Percentiles rank a stretch among this genome's conserved stretches.
These are phyloP conservation scores for Torymus auratus DNA, from an alignment of 2,888 invertebrate genomes.

Conservation along the genomic window DNA sequence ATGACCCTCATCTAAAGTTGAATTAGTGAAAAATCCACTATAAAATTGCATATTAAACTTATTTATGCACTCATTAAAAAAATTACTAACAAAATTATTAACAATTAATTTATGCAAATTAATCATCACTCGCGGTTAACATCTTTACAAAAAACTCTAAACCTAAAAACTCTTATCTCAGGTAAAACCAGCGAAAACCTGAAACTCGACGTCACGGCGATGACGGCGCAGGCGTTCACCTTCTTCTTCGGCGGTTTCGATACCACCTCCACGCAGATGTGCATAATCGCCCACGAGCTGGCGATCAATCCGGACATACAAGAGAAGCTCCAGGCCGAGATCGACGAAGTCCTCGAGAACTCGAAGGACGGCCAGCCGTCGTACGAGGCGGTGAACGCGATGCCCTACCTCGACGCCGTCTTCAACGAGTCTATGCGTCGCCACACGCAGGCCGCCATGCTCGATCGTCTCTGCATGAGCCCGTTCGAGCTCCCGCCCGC, in stretches of 20 bases:
- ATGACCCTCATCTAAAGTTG: no score
- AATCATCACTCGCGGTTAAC: neutral
- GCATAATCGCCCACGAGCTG: constrained; percentile 63
- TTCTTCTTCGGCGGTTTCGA: constrained; percentile 68
- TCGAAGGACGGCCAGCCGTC: constrained; percentile 68
- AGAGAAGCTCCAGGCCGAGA: constrained; percentile 65
- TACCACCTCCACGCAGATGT: constrained; percentile 64
- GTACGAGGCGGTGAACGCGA: constrained; percentile 76
- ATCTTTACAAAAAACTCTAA: neutral
- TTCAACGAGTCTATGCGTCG: constrained; percentile 70
- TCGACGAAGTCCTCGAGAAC: constrained; percentile 66
- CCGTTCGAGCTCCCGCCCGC: constrained; percentile 69
- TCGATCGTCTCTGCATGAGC: constrained; percentile 69
- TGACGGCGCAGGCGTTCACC: constrained; percentile 69
- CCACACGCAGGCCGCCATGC: constrained; percentile 64
- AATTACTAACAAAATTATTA: no score
- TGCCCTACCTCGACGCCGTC: constrained; percentile 80
- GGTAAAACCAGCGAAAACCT: constrained; percentile 65
- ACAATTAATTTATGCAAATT: neutral
- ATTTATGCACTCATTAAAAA: no score
- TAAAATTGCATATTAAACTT: no score
- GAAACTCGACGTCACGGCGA: constrained; percentile 68
- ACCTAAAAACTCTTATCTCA: neutral
- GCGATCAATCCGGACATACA: constrained; percentile 64
- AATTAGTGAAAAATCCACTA: no score